These are phyloP conservation scores for Menidia menidia DNA, from an alignment of 2,797 vertebrate genomes.

Conservation along the genomic window DNA sequence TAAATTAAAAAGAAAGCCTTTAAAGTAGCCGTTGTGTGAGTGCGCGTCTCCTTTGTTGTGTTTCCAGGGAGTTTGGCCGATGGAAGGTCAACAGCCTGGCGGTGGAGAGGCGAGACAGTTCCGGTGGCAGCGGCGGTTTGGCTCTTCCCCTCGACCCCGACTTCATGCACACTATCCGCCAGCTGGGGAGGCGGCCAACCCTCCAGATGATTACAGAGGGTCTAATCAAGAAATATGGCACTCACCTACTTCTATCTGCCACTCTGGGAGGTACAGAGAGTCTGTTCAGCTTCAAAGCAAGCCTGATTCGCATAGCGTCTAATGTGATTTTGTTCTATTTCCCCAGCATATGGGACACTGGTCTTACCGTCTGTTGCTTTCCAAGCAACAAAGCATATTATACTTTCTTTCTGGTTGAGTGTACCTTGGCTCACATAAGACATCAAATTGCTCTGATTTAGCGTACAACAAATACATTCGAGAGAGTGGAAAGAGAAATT, in stretches of 20 bases:
- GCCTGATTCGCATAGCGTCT: conserved; percentile 33
- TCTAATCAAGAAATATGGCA: conserved; percentile 98
- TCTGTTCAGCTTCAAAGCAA: conserved; percentile 52
- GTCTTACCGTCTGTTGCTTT: conserved; percentile 57
- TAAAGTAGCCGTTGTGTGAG: not conserved
- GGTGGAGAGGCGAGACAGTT: conserved; percentile 89
- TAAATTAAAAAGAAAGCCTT: not conserved
- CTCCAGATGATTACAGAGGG: conserved; percentile 94
- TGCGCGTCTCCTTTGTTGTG: conserved; percentile 26
- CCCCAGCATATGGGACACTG: conserved; percentile 31
- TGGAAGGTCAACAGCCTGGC: conserved; percentile 99
- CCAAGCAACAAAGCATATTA: conserved; percentile 61
- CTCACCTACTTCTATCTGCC: conserved; percentile 93
- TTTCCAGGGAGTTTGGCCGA: conserved; percentile 95
- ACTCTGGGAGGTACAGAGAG: conserved; percentile 92
- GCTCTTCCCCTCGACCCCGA: conserved; percentile 94
- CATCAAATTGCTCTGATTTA: conserved; percentile 33
- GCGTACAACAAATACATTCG: conserved; percentile 34
- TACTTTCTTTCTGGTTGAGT: conserved; percentile 53
- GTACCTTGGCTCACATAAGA: conserved; percentile 36
- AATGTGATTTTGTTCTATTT: conserved; percentile 43
- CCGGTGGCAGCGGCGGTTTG: conserved; percentile 79
- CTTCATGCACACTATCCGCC: conserved; percentile 92
- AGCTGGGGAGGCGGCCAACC: conserved; percentile 91
- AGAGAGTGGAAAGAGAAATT: conserved; percentile 28